Evolutionary conservation across 2,888 invertebrate species (phyloP).

Genomic region (Clusia tigrina): DNA sequence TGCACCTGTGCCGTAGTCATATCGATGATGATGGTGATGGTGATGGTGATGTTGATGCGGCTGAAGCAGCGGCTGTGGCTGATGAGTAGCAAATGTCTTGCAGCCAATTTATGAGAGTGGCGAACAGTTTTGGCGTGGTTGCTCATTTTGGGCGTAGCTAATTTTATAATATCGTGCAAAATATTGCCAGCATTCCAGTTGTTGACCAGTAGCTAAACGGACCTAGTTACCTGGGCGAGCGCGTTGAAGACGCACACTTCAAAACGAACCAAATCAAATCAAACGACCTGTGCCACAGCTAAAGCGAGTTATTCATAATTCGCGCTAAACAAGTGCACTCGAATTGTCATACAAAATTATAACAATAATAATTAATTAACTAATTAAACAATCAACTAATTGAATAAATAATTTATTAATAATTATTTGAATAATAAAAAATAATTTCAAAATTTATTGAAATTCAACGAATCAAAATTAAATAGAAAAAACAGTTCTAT

Average conservation of each 20-base stretch:
- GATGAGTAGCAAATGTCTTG: not conserved
- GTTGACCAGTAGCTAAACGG: conserved; percentile 60
- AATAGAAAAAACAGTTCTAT: not conserved
- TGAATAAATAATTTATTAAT: not conserved
- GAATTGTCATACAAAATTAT: not conserved
- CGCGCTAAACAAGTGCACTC: conserved; percentile 1
- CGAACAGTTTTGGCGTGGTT: conserved; percentile 19
- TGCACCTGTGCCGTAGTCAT: conserved; percentile 47
- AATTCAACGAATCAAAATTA: not conserved
- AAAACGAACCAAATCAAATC: not conserved
- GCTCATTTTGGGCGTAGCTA: conserved; percentile 47
- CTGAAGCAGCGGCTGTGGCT: not conserved
- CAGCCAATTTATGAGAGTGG: conserved; percentile 22
- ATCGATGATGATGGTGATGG: not conserved
- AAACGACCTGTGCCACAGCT: not conserved
- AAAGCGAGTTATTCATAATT: conserved; percentile 1
- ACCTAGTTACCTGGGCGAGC: conserved; percentile 44
- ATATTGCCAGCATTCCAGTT: conserved; percentile 61
- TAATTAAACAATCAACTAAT: not conserved
- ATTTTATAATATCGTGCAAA: conserved; percentile 45
- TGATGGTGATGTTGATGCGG: conserved; percentile 11
- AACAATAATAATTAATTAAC: not conserved
- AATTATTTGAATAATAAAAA: not conserved
- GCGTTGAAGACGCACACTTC: conserved; percentile 17
- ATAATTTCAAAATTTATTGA: not conserved